phyloP scores from a whole-genome alignment of 1,140 invertebrate species.

The Rhynchophorus ferrugineus region DNA sequence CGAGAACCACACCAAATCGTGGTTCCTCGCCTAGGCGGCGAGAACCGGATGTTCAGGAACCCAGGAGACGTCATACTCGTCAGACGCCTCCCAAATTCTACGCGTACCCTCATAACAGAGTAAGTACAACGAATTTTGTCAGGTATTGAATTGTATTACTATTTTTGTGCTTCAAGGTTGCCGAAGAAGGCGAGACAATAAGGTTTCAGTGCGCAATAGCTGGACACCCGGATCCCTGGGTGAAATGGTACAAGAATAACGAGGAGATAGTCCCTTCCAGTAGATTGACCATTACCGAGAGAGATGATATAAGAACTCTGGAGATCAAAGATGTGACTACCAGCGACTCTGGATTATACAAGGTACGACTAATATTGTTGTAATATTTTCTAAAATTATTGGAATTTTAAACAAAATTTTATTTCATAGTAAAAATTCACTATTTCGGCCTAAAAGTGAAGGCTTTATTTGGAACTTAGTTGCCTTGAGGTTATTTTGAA shows the following conservation, averaged over 20 bases:
- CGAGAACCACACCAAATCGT: constrained; percentile 46
- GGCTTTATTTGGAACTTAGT: not conserved
- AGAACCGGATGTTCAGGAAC: not conserved
- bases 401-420: no score
- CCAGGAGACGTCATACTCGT: constrained; percentile 17
- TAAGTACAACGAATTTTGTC: constrained; percentile 33
- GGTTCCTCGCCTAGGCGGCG: constrained; percentile 44
- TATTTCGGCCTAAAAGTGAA: no score
- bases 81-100: constrained; percentile 70
- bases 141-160: not conserved
- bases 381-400: no score
- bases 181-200: constrained; percentile 73
- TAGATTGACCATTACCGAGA: constrained; percentile 62
- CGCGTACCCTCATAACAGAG: constrained; percentile 76
- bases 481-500: not conserved
- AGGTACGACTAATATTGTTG: constrained; percentile 53
- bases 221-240: constrained; percentile 68
- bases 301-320: constrained; percentile 66
- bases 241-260: constrained; percentile 75
- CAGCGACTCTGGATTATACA: constrained; percentile 75
- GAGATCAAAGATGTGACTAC: constrained; percentile 68
- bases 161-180: constrained; percentile 31
- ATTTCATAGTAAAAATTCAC: no score
- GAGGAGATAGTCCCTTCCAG: constrained; percentile 53
- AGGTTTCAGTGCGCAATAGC: constrained; percentile 71